phyloP scores from a whole-genome alignment of 1,140 invertebrate species.

The Forficula auricularia region DNA sequence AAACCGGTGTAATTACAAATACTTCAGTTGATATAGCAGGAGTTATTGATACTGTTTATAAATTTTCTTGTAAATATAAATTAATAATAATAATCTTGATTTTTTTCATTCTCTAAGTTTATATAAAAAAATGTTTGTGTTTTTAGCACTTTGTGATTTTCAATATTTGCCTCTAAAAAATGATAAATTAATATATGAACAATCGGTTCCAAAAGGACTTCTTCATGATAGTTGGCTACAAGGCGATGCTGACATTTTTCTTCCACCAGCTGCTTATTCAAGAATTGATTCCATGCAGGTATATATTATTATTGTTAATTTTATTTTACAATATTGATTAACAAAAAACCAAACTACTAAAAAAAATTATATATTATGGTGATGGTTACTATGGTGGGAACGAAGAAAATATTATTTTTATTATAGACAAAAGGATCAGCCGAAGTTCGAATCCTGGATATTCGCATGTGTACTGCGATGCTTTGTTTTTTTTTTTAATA shows the following conservation, averaged over 20 bases:
- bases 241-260: slow-evolving; percentile 39
- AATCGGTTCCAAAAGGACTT: slow-evolving; percentile 42
- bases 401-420: too few species aligned
- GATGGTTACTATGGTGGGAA: too few species aligned
- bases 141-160: slow-evolving; percentile 69
- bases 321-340: too few species aligned
- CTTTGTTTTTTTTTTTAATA: too few species aligned
- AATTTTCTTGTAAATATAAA: slow-evolving; percentile 53
- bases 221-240: slow-evolving; percentile 39
- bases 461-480: too few species aligned
- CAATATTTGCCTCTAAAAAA: slow-evolving; percentile 63
- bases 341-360: too few species aligned
- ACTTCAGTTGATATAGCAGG: slow-evolving; percentile 34
- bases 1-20: slow-evolving; percentile 14
- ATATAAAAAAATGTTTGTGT: slow-evolving; percentile 6
- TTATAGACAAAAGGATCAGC: too few species aligned
- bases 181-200: slow-evolving; percentile 41
- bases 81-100: slow-evolving; percentile 7
- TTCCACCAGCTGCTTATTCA: slow-evolving; percentile 59
- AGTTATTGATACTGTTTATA: slow-evolving; percentile 44
- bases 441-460: too few species aligned
- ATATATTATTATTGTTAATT: too few species aligned
- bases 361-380: too few species aligned
- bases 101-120: slow-evolving; percentile 7
- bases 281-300: slow-evolving; percentile 44